These are phyloP conservation scores for Drosophila tripunctata DNA, from an alignment of 2,888 invertebrate genomes.

Conservation along the genomic window DNA sequence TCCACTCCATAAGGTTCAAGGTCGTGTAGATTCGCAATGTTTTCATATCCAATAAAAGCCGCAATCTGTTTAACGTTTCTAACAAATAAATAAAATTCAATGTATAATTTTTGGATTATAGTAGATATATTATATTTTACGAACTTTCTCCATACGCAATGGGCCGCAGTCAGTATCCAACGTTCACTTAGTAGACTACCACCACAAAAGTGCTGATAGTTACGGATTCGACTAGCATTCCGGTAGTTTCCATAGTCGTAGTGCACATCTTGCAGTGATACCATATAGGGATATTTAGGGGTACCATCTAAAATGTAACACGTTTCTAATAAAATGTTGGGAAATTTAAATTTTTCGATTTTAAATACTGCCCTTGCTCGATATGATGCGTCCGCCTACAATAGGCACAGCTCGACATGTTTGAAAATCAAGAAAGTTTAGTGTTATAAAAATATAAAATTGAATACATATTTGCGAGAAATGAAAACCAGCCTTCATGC, in stretches of 20 bases:
- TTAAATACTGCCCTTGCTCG: constrained; percentile 63
- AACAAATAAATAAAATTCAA: constrained; percentile 1
- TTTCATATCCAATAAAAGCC: constrained; percentile 76
- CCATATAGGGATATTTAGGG: constrained; percentile 80
- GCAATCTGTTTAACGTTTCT: constrained; percentile 70
- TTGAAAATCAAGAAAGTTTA: constrained; percentile 7
- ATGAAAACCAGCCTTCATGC: constrained; percentile 49
- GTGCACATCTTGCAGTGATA: constrained; percentile 79
- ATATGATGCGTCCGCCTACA: constrained; percentile 75
- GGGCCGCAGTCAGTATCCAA: constrained; percentile 83
- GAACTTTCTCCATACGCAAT: constrained; percentile 82
- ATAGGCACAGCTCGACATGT: constrained; percentile 68
- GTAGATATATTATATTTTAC: constrained; percentile 10
- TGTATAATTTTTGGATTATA: background rate
- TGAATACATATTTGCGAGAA: constrained; percentile 19
- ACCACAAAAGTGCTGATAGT: constrained; percentile 82
- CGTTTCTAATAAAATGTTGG: constrained; percentile 14
- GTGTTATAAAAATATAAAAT: constrained; percentile 2
- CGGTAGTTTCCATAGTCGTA: background rate
- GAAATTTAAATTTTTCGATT: constrained; percentile 2
- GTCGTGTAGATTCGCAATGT: constrained; percentile 58
- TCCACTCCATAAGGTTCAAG: constrained; percentile 62
- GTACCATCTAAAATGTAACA: constrained; percentile 42
- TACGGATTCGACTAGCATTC: constrained; percentile 13
- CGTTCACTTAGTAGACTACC: constrained; percentile 77